A percentile compares a stretch with the other conserved stretches of the same genome.
Evolutionary conservation across 1,140 invertebrate species (phyloP).

Genomic region (Liolophura sinensis): DNA sequence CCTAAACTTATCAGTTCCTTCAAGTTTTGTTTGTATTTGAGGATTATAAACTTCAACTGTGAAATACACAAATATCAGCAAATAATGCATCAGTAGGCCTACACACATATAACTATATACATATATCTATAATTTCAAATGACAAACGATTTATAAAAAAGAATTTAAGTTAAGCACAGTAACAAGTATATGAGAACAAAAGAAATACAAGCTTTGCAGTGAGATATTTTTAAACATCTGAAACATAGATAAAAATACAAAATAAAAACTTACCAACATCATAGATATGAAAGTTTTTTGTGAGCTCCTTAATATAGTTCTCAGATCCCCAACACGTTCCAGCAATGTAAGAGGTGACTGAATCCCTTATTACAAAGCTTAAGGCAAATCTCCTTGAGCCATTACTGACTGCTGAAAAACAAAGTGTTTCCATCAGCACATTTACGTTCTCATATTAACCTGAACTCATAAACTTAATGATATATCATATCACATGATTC

Average conservation of each 20-base stretch:
- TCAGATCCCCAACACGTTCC: constrained; percentile 50
- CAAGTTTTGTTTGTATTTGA: constrained; percentile 42
- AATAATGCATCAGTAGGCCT: too few relatives aligned
- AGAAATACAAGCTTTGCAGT: background rate
- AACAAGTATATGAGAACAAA: background rate
- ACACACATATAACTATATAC: too few relatives aligned
- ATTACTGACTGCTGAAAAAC: background rate
- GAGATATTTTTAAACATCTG: background rate
- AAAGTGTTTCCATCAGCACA: background rate
- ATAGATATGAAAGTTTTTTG: constrained; percentile 36
- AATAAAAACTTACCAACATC: constrained; percentile 42
- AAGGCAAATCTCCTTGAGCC: constrained; percentile 42
- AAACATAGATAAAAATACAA: background rate
- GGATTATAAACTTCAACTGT: constrained; percentile 46
- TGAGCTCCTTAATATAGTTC: constrained; percentile 29
- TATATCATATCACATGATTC: background rate
- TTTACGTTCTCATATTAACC: background rate
- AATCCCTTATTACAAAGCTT: constrained; percentile 46
- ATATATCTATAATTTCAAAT: background rate
- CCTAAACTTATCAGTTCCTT: constrained; percentile 47
- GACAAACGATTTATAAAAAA: too few relatives aligned
- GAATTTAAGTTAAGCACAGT: background rate
- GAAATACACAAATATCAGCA: constrained; percentile 14
- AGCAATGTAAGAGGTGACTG: constrained; percentile 39
- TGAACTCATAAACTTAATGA: background rate